These are phyloP conservation scores for Pristiophorus japonicus DNA, from an alignment of 2,113 vertebrate species.

Conservation along the genomic window DNA sequence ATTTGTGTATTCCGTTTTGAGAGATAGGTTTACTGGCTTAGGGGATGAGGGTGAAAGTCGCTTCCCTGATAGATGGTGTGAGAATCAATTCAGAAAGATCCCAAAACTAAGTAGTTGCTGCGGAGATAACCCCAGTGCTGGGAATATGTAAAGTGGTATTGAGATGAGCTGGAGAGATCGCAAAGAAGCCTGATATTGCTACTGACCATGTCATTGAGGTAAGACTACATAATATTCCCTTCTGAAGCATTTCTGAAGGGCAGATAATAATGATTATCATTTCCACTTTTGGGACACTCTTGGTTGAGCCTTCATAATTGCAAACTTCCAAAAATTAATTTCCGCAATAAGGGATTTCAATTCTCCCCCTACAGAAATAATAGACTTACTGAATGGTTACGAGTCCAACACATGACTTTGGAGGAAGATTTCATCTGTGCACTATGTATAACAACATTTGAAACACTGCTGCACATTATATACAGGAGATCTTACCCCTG, in stretches of 20 bases:
- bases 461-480: not conserved
- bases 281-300: not conserved
- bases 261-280: not conserved
- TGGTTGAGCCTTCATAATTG: not conserved
- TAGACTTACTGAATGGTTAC: not conserved
- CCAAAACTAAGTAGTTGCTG: not conserved
- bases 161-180: not conserved
- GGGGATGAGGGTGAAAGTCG: not conserved
- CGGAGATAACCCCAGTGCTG: not conserved
- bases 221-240: not conserved
- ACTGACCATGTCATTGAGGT: not conserved
- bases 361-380: not conserved
- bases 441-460: not conserved
- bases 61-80: not conserved
- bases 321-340: not conserved
- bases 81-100: not conserved
- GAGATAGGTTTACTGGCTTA: not conserved
- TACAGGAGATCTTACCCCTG: no score
- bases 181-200: not conserved
- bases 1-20: not conserved
- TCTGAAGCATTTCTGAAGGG: not conserved
- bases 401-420: not conserved
- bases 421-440: not conserved
- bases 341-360: not conserved
- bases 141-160: not conserved